These are phyloP conservation scores for Rhinogobio ventralis DNA, from an alignment of 2,797 vertebrate species.

Conservation along the genomic window DNA sequence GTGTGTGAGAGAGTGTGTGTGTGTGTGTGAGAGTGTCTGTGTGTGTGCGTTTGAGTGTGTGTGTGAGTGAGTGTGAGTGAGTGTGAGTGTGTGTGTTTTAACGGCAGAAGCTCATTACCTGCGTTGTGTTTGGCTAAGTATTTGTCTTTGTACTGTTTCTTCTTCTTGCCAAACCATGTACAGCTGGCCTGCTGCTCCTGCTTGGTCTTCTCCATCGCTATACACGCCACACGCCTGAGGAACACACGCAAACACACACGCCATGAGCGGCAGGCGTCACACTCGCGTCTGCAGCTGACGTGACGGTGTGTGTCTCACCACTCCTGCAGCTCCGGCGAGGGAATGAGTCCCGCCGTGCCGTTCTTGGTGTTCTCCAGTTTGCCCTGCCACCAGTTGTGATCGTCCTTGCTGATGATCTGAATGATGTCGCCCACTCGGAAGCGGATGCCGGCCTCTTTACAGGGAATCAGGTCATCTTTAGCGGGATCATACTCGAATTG, in stretches of 20 bases:
- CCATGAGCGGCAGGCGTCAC: no score
- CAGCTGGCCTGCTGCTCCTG: constrained; percentile 98
- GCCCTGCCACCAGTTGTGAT: constrained; percentile 99
- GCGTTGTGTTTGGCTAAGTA: constrained; percentile 99
- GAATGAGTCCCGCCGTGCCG: constrained; percentile 94
- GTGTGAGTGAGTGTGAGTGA: neutral
- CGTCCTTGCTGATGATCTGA: constrained; percentile 98
- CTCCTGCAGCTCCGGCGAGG: constrained; percentile 96
- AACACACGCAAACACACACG: constrained; percentile 22
- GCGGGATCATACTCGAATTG: constrained; percentile 97
- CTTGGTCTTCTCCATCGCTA: constrained; percentile 99
- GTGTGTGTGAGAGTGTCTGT: neutral
- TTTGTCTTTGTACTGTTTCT: constrained; percentile 99
- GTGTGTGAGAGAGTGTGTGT: no score
- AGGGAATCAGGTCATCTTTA: constrained; percentile 97
- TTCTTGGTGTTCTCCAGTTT: constrained; percentile 97
- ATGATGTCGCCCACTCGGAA: constrained; percentile 96
- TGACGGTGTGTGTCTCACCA: constrained; percentile 79
- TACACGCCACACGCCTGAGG: constrained; percentile 93
- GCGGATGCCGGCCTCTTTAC: constrained; percentile 94
- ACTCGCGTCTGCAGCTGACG: neutral
- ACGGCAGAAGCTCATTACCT: constrained; percentile 60
- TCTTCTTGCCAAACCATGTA: constrained; percentile 99
- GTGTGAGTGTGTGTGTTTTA: neutral
- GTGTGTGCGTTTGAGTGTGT: neutral